phyloP scores from a whole-genome alignment of 2,888 invertebrate genomes.

The Antheraea yamamai region DNA sequence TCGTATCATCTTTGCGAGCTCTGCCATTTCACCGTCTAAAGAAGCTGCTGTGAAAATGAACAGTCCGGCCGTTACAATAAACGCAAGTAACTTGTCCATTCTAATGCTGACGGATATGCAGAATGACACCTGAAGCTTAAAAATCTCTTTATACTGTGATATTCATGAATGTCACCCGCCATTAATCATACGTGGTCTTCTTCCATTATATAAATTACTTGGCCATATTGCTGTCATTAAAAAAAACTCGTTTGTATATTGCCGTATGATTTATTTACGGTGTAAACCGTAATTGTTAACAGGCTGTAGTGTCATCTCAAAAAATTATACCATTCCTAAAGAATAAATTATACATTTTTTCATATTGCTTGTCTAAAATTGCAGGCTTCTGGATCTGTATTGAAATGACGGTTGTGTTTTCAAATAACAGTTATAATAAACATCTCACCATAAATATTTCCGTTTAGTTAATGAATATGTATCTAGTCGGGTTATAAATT shows the following conservation, averaged over 20 bases:
- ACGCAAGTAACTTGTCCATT: slow-evolving; percentile 13
- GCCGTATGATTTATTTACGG: slow-evolving; percentile 31
- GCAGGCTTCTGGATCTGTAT: slow-evolving; percentile 7
- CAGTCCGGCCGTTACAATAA: slow-evolving; percentile 14
- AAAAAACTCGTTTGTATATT: slow-evolving; percentile 40
- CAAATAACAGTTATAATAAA: not conserved
- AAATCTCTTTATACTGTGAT: slow-evolving; percentile 41
- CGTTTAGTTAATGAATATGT: not conserved
- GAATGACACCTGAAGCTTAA: slow-evolving; percentile 15
- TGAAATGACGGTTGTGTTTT: not conserved
- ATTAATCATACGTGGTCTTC: slow-evolving; percentile 32
- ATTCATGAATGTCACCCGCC: slow-evolving; percentile 38
- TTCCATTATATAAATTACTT: slow-evolving; percentile 47
- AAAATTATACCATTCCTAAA: slow-evolving; percentile 44
- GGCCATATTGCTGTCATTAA: slow-evolving; percentile 46
- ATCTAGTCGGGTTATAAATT: not conserved
- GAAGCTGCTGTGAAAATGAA: slow-evolving; percentile 5
- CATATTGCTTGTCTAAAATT: slow-evolving; percentile 29
- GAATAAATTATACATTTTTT: slow-evolving; percentile 30
- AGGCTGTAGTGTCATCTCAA: slow-evolving; percentile 43
- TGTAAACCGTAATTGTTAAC: slow-evolving; percentile 34
- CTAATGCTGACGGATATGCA: not conserved
- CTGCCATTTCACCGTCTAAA: slow-evolving; percentile 60
- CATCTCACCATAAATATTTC: not conserved
- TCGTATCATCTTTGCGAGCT: slow-evolving; percentile 65